A percentile compares a stretch with the other conserved stretches of the same genome.
These are phyloP conservation scores for Phylloscopus trochilus DNA, from an alignment of 2,113 vertebrate genomes.

Conservation along the genomic window DNA sequence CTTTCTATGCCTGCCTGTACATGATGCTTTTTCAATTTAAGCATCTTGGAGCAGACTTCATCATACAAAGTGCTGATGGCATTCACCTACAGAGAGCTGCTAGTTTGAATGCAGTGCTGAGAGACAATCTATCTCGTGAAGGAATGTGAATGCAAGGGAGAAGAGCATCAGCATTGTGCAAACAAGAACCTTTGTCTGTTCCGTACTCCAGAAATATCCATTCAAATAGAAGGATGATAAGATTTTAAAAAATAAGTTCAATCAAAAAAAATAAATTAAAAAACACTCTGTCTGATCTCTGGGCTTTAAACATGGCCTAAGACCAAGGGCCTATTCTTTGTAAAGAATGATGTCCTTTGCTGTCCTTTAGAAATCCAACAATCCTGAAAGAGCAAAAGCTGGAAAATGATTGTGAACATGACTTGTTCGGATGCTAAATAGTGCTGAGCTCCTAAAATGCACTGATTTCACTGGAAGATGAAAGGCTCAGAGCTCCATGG, in stretches of 20 bases:
- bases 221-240: neutral
- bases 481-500: neutral
- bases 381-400: neutral
- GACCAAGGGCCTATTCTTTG: neutral
- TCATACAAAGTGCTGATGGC: neutral
- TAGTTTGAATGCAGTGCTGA: neutral
- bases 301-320: neutral
- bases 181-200: neutral
- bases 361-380: neutral
- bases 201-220: neutral
- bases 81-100: slow-evolving; percentile 8
- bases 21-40: slow-evolving; percentile 32
- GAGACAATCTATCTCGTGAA: neutral
- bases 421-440: neutral
- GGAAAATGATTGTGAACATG: neutral
- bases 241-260: neutral
- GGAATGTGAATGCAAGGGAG: neutral
- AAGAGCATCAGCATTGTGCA: neutral
- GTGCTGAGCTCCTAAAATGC: neutral
- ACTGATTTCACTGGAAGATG: neutral
- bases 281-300: neutral
- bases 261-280: neutral
- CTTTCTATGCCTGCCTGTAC: neutral
- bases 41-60: neutral
- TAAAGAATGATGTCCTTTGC: neutral